Conservation (phyloP, 1,140 invertebrate genomes). For the Papilio machaon region DNA sequence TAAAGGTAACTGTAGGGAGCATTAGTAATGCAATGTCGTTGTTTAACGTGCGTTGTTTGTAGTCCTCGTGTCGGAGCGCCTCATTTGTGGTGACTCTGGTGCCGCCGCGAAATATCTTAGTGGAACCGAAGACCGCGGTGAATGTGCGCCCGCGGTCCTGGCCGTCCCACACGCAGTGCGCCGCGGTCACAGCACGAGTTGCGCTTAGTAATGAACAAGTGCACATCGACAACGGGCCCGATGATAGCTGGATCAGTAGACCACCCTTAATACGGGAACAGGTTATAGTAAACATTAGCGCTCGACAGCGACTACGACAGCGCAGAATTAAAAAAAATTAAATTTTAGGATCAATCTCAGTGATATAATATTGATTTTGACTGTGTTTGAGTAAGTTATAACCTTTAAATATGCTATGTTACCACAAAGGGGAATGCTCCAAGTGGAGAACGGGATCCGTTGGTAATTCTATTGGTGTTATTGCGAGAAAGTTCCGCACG, state of each 20-base stretch:
- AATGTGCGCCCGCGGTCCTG: slow-evolving; percentile 9
- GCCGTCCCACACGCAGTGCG: slow-evolving; percentile 38
- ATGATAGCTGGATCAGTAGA: not conserved
- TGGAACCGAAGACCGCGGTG: slow-evolving; percentile 36
- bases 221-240: not conserved
- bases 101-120: slow-evolving; percentile 32
- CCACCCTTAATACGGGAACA: not conserved
- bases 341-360: too few relatives aligned
- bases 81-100: not conserved
- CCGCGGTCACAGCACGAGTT: slow-evolving; percentile 33
- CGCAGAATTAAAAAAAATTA: too few relatives aligned
- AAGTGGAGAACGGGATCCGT: not conserved
- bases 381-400: too few relatives aligned
- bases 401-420: not conserved
- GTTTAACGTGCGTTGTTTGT: not conserved
- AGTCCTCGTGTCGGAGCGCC: not conserved
- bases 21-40: not conserved
- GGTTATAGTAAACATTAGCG: too few relatives aligned
- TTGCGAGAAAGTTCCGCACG: not conserved
- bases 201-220: not conserved
- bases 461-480: not conserved
- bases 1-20: not conserved
- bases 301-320: too few relatives aligned
- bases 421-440: slow-evolving; percentile 16
- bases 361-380: too few relatives aligned